Conservation (phyloP, 2,888 invertebrate species). For the Corbicula japonica region DNA sequence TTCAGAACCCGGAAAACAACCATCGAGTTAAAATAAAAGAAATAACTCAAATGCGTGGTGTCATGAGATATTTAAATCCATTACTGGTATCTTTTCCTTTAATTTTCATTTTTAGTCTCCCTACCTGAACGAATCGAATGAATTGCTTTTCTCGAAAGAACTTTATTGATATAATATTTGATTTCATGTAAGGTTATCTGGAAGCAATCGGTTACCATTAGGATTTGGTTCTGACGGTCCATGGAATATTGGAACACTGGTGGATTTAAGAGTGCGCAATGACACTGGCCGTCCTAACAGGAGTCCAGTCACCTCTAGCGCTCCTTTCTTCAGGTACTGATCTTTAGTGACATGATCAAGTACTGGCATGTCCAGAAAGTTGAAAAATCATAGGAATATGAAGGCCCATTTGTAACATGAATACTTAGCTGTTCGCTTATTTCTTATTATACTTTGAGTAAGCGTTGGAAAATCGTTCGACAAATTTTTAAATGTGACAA, state of each 20-base stretch:
- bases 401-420: too few species aligned
- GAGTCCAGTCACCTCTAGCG: slow-evolving; percentile 31
- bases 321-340: slow-evolving; percentile 26
- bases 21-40: too few species aligned
- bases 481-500: too few species aligned
- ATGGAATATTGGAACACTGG: slow-evolving; percentile 21
- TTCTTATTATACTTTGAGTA: too few species aligned
- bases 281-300: slow-evolving; percentile 36
- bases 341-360: neutral
- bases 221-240: slow-evolving; percentile 15
- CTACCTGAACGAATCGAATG: neutral
- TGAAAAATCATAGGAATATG: too few species aligned
- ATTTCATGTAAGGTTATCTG: slow-evolving; percentile 13
- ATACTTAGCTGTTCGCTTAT: too few species aligned
- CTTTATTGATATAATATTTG: neutral
- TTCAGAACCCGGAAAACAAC: too few species aligned
- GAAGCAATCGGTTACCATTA: slow-evolving; percentile 21
- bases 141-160: neutral
- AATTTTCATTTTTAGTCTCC: neutral
- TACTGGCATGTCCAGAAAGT: too few species aligned
- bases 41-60: too few species aligned
- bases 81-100: neutral
- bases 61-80: neutral
- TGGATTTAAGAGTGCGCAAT: slow-evolving; percentile 28
- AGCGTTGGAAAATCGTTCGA: too few species aligned